Percentiles rank a stretch among this genome's conserved stretches.
Evolutionary conservation across 2,797 vertebrate genomes (phyloP).

Genomic region (Anas bahamensis): DNA sequence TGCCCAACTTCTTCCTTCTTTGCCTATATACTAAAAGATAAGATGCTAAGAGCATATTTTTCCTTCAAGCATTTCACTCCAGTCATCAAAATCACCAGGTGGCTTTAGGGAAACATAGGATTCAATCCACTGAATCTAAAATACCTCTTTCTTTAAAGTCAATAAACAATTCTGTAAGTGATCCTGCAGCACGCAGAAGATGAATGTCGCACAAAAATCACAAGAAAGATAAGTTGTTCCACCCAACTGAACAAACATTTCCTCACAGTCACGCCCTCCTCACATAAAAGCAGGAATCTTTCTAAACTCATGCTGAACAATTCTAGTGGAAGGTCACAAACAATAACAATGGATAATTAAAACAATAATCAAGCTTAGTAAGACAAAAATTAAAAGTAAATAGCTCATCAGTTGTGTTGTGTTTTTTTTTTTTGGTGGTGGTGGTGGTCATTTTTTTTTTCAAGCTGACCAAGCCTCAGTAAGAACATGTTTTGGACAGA

Average conservation of each 20-base stretch:
- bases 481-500: background rate
- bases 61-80: background rate
- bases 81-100: background rate
- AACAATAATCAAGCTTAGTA: conserved; percentile 36
- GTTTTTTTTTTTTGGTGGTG: no score
- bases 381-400: conserved; percentile 40
- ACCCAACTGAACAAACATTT: conserved; percentile 38
- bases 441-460: background rate
- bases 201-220: background rate
- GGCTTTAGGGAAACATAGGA: background rate
- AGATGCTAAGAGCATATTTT: background rate
- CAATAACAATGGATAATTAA: conserved; percentile 48
- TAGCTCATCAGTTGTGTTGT: background rate
- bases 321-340: conserved; percentile 31
- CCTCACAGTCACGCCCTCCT: conserved; percentile 26
- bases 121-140: background rate
- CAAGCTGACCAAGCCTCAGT: background rate
- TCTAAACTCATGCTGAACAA: conserved; percentile 11
- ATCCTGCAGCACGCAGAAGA: background rate
- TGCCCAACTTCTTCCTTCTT: background rate
- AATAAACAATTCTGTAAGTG: background rate
- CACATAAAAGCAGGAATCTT: conserved; percentile 52
- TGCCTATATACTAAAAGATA: no score
- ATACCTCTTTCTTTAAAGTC: background rate
- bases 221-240: conserved; percentile 30